Evolutionary conservation across 2,888 invertebrate species (phyloP), one percentile per base, ranked within the genome.

Genomic region (Lycocerus yunnanus): DNA sequence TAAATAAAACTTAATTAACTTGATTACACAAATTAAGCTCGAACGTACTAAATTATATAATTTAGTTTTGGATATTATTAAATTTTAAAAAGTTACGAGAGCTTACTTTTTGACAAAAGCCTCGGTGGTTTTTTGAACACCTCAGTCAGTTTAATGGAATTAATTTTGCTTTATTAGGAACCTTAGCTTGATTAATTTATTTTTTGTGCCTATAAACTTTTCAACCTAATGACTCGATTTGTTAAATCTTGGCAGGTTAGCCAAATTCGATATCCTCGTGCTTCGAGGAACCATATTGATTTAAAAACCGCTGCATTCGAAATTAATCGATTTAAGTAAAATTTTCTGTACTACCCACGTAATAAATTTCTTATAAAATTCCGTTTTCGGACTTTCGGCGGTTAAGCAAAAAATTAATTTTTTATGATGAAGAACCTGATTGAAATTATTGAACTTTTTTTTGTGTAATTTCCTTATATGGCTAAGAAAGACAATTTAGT

Each of bases 361-460:
- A 27, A 1, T 21, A 21, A 21, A 21, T 9, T 27, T 27, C 27
- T 13, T 27, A 13, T 27, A 43, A 43, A 43, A 43, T 43, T 43
- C 43, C 6, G n/a, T n/a, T 43, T 43, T 43, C 13, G 43, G n/a
- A n/a, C n/a, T 43, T 43, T n/a, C 43, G n/a, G n/a, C n/a, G 11
- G 4, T 27, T 1, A 1, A 13, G 27, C 27, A 27, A 27, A 27
- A 27, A 27, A 11, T 27, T 11, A 27, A 27, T 43, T 43, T 43
- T 13, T 27, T 27, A 27, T 27, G 27, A 27, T 8, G 27, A 27
- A 27, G 27, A n/a, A 27, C 27, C 27, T 27, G 27, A 27, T 27
- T 27, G 27, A 27, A 27, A 27, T 27, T 69, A 69, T 72, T 72
- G 69, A 72, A 21, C 18, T 16, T 66, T 73, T 58, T 58, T 69